Conservation (phyloP, 2,888 invertebrate genomes). For the Lasius platythorax region DNA sequence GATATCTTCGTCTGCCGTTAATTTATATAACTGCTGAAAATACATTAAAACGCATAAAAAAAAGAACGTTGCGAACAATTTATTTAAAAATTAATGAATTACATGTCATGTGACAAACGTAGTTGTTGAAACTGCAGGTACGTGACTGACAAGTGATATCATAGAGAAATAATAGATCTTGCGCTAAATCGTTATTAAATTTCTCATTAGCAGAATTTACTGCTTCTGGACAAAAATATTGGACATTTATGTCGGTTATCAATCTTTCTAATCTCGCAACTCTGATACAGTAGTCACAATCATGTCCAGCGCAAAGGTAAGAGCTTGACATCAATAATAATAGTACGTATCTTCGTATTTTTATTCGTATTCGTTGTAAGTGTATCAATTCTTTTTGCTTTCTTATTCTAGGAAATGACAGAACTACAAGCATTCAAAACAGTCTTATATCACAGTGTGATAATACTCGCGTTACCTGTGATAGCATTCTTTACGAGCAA, state of each 20-base stretch:
- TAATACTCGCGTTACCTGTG: conserved; percentile 92
- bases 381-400: conserved; percentile 45
- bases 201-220: not conserved
- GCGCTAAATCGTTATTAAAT: not conserved
- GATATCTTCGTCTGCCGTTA: not conserved
- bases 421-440: conserved; percentile 92
- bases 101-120: not conserved
- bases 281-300: conserved; percentile 12
- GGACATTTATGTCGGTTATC: not conserved
- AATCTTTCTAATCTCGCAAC: not conserved
- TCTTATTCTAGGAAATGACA: conserved; percentile 88
- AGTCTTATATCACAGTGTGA: conserved; percentile 91
- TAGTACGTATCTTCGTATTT: not conserved
- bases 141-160: not conserved
- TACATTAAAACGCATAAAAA: not conserved
- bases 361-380: not conserved
- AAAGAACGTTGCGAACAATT: not conserved
- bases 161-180: not conserved
- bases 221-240: not conserved
- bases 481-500: conserved; percentile 91
- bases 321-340: not conserved
- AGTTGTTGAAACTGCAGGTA: not conserved
- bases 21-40: not conserved
- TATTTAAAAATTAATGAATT: not conserved
- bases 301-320: conserved; percentile 65